Conservation (phyloP, 1,140 invertebrate species). For the Drosophila triauraria region DNA sequence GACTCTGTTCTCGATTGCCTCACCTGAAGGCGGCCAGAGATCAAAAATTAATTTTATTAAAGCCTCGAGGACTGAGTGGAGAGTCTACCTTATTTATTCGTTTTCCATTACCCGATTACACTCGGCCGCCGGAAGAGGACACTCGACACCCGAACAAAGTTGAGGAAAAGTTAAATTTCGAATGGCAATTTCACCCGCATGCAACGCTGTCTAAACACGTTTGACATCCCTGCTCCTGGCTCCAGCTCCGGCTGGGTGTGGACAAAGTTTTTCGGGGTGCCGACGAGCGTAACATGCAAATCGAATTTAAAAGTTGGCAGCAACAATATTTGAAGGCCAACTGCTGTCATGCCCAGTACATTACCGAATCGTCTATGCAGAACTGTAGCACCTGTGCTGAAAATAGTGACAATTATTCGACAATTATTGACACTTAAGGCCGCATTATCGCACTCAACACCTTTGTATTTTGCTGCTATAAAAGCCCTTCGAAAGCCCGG, state of each 20-base stretch:
- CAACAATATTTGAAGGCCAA: slow-evolving; percentile 57
- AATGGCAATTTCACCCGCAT: slow-evolving; percentile 54
- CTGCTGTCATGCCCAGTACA: neutral
- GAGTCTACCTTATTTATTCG: slow-evolving; percentile 17
- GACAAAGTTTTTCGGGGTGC: slow-evolving; percentile 62
- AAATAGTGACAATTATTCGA: slow-evolving; percentile 53
- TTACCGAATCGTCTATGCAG: slow-evolving; percentile 39
- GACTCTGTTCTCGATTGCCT: slow-evolving; percentile 24
- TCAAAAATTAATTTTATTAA: slow-evolving; percentile 32
- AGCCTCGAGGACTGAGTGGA: slow-evolving; percentile 5
- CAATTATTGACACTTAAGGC: slow-evolving; percentile 64
- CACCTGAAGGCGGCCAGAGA: slow-evolving; percentile 16
- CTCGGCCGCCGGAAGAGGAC: slow-evolving; percentile 9
- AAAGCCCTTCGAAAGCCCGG: slow-evolving; percentile 6
- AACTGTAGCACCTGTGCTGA: slow-evolving; percentile 52
- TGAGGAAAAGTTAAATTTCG: slow-evolving; percentile 60
- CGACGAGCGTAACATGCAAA: slow-evolving; percentile 69
- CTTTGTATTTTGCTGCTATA: slow-evolving; percentile 32
- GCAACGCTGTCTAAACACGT: slow-evolving; percentile 53
- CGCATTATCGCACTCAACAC: slow-evolving; percentile 49
- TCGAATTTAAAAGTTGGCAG: slow-evolving; percentile 64
- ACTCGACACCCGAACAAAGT: slow-evolving; percentile 30
- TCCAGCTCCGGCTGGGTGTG: slow-evolving; percentile 12
- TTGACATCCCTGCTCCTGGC: slow-evolving; percentile 51
- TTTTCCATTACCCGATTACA: slow-evolving; percentile 43